phyloP scores from a whole-genome alignment of 2,888 invertebrate genomes.

The Pheosia tremula region DNA sequence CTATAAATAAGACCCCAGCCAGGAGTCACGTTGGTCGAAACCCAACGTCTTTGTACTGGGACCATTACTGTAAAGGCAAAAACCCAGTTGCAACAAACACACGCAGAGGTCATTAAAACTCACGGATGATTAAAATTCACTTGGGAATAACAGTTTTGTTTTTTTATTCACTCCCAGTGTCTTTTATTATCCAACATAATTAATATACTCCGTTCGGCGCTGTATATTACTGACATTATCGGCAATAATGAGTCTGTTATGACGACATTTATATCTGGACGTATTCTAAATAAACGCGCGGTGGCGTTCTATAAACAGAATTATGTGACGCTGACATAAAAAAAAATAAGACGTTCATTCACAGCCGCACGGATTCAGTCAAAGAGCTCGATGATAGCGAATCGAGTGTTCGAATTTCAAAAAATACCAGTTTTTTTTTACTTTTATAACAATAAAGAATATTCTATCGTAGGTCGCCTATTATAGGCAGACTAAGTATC shows the following conservation, averaged over 20 bases:
- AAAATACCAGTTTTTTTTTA: too few relatives aligned
- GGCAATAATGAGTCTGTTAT: conserved; percentile 19
- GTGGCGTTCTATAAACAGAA: conserved; percentile 29
- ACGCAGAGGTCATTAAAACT: too few relatives aligned
- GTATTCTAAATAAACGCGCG: conserved; percentile 30
- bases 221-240: conserved; percentile 1
- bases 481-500: too few relatives aligned
- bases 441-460: too few relatives aligned
- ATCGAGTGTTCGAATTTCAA: too few relatives aligned
- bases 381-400: not conserved
- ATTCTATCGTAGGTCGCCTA: too few relatives aligned
- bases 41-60: too few relatives aligned
- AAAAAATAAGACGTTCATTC: conserved; percentile 18
- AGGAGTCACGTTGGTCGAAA: too few relatives aligned
- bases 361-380: not conserved
- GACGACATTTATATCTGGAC: conserved; percentile 20
- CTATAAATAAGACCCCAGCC: too few relatives aligned
- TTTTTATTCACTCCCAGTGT: not conserved
- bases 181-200: not conserved
- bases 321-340: conserved; percentile 18
- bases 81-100: too few relatives aligned
- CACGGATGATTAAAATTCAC: too few relatives aligned
- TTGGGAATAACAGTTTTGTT: not conserved
- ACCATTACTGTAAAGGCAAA: too few relatives aligned
- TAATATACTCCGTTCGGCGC: not conserved